Conservation (phyloP, 92 coral and sea anemone genomes). For the Diadumene lineata region DNA sequence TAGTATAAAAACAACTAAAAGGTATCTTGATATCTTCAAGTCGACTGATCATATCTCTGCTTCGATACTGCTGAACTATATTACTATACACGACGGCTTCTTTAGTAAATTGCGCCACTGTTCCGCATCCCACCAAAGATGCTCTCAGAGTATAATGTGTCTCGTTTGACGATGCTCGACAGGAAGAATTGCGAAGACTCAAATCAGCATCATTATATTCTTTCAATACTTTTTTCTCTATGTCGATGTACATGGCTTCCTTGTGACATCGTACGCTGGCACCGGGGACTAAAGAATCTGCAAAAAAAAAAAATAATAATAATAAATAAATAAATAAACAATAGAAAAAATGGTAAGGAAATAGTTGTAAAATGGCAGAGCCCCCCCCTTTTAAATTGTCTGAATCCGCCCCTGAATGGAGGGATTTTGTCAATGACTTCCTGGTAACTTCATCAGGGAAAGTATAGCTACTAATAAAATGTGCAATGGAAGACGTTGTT, state of each 20-base stretch:
- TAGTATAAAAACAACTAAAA: slow-evolving; percentile 77
- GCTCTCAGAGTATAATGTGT: slow-evolving; percentile 71
- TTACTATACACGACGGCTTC: slow-evolving; percentile 81
- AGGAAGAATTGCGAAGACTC: slow-evolving; percentile 55
- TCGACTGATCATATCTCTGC: slow-evolving; percentile 54
- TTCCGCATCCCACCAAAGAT: slow-evolving; percentile 82
- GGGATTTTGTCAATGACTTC: no score
- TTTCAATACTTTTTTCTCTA: slow-evolving; percentile 40
- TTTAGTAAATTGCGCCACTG: slow-evolving; percentile 55
- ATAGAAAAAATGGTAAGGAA: no score
- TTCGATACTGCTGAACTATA: slow-evolving; percentile 44
- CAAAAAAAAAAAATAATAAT: background rate
- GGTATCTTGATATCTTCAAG: slow-evolving; percentile 69
- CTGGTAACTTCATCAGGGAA: no score
- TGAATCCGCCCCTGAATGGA: no score
- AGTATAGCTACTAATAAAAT: no score
- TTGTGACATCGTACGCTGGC: slow-evolving; percentile 56
- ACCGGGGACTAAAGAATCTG: slow-evolving; percentile 41
- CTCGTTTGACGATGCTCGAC: slow-evolving; percentile 61
- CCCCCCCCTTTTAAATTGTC: no score
- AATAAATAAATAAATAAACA: no score
- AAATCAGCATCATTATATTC: slow-evolving; percentile 41
- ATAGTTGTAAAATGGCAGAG: no score
- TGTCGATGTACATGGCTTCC: slow-evolving; percentile 62
- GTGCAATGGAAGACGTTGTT: no score